Conservation (phyloP, 2,888 invertebrate species). For the Biston betularia region DNA sequence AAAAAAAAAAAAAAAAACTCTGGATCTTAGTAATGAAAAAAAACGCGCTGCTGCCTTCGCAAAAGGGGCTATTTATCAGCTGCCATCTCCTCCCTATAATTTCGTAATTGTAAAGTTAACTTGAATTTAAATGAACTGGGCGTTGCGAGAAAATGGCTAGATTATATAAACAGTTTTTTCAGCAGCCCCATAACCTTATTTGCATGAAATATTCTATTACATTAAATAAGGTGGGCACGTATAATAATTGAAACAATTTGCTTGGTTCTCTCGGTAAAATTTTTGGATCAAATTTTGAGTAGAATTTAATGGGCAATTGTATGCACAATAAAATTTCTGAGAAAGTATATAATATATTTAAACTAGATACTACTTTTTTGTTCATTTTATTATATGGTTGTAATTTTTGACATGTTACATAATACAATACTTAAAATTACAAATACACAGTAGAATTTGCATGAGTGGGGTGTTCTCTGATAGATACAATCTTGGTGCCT, state of each 20-base stretch:
- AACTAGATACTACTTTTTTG: no score
- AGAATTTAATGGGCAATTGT: neutral
- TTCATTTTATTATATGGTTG: no score
- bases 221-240: slow-evolving; percentile 5
- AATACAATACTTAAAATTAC: no score
- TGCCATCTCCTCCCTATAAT: slow-evolving; percentile 47
- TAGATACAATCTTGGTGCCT: no score
- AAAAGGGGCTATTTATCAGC: slow-evolving; percentile 48
- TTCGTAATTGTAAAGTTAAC: slow-evolving; percentile 49
- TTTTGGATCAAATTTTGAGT: neutral
- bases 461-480: no score
- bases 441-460: no score
- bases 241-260: slow-evolving; percentile 7
- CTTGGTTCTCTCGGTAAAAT: neutral
- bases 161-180: slow-evolving; percentile 28
- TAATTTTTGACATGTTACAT: no score
- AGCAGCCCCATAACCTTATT: slow-evolving; percentile 16
- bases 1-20: no score
- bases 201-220: slow-evolving; percentile 25
- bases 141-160: slow-evolving; percentile 36
- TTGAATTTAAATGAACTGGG: slow-evolving; percentile 46
- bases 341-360: neutral
- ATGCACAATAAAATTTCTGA: neutral
- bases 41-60: slow-evolving; percentile 44
- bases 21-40: slow-evolving; percentile 48